Base-by-base conservation (phyloP, 2,888 invertebrate species). In the Cyaniris semiargus region DNA sequence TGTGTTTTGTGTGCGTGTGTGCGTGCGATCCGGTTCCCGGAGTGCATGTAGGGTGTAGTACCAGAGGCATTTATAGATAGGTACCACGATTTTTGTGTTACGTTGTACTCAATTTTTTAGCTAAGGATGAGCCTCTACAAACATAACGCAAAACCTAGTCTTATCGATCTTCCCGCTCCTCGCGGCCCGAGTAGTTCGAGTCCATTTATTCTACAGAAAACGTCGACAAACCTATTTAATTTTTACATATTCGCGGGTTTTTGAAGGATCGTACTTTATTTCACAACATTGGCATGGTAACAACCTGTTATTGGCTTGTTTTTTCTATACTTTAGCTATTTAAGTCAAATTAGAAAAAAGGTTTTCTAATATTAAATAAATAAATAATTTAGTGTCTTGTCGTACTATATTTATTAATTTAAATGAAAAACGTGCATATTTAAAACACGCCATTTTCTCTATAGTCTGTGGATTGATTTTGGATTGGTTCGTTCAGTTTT, bases 11-110 rank as follows among this genome's bases (percentile, higher is more conserved):
- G 84, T 81, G 79, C 83, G 79, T 81, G 75, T 83, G 86, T 87
- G 84, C 83, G 86, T 78, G 86, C 83, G 81, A 90, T 88, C 93
- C 92, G 92, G 93, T 93, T 91, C 88, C 77, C 78, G 80, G 82
- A 83, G 83, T 87, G 81, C 82, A 86, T 88, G 91, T 91, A 89
- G 90, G 88, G 86, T 66, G 66, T 66, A 66, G 66, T 88, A 88
- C 86, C 85, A 89, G 82, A 83, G 80, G 84, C 83, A 82, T 87
- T 86, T 85, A 86, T 87, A 86, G 86, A 81, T 81, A 82, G 81
- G 80, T 81, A 77, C 66, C 18, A 27, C 66, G 18, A 27, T 66
- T 66, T 60, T 66, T 66, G 66, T 66, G 21, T 60, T 23, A 66
- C 27, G 31, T 31, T 18, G 6, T 6, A 66, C n/a, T n/a, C 27